These are phyloP conservation scores for Calephelis nemesis DNA, from an alignment of 1,140 invertebrate genomes.

Conservation along the genomic window DNA sequence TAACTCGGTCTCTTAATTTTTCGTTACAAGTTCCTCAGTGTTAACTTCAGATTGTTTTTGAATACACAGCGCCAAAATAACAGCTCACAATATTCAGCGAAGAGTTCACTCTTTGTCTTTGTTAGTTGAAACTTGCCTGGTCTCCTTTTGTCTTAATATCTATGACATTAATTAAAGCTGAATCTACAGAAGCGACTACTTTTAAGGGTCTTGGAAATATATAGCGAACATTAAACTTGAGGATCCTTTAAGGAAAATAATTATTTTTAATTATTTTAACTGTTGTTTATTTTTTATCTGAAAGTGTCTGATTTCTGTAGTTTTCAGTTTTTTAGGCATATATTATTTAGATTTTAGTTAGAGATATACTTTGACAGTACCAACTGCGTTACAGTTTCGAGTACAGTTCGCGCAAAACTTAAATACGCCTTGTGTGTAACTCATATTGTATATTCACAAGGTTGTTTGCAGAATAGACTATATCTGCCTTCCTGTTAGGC, in stretches of 20 bases:
- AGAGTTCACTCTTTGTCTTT: slow-evolving; percentile 29
- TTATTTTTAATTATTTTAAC: slow-evolving; percentile 24
- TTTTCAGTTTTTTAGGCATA: no score
- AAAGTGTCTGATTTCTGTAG: no score
- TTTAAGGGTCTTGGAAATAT: slow-evolving; percentile 22
- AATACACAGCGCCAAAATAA: slow-evolving; percentile 18
- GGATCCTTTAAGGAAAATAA: slow-evolving; percentile 20
- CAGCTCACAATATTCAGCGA: slow-evolving; percentile 21
- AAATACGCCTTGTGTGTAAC: no score
- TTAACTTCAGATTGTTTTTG: slow-evolving; percentile 9
- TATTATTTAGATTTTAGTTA: no score
- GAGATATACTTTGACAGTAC: no score
- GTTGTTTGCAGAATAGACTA: no score
- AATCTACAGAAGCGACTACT: slow-evolving; percentile 27
- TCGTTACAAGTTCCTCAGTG: neutral
- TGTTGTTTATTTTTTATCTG: slow-evolving; percentile 6
- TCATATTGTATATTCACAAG: no score
- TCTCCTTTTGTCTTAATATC: slow-evolving; percentile 27
- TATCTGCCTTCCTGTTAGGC: no score
- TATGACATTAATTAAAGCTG: slow-evolving; percentile 28
- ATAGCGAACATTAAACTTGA: slow-evolving; percentile 23
- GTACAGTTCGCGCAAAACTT: no score
- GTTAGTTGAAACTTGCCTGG: slow-evolving; percentile 25
- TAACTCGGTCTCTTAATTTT: no score
- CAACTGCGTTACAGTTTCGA: no score